Conservation (phyloP, 1,140 invertebrate genomes). For the Radopholus similis region DNA sequence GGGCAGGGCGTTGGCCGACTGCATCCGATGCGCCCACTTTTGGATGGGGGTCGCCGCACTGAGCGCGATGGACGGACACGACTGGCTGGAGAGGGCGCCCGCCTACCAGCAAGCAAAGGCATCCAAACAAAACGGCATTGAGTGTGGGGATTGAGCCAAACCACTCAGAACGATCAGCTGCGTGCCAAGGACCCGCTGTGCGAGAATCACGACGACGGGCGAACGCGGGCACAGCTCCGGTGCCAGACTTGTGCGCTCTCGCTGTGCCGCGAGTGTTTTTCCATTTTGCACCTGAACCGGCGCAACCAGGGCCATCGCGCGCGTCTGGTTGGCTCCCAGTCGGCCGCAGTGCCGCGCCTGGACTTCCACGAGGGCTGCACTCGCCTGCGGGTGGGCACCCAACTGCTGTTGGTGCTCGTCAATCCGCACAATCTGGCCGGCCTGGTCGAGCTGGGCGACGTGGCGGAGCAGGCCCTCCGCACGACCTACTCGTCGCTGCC, state of each 20-base stretch:
- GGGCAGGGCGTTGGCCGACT: neutral
- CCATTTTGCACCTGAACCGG: slow-evolving; percentile 84
- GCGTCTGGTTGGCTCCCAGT: slow-evolving; percentile 31
- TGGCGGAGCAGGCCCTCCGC: too few relatives aligned
- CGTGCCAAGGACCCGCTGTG: slow-evolving; percentile 68
- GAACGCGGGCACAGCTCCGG: slow-evolving; percentile 83
- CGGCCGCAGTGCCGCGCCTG: slow-evolving; percentile 29
- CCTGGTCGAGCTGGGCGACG: slow-evolving; percentile 80
- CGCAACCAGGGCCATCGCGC: slow-evolving; percentile 66
- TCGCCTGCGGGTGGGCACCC: slow-evolving; percentile 40
- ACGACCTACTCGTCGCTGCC: too few relatives aligned
- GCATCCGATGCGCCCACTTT: slow-evolving; percentile 21
- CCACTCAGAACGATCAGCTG: slow-evolving; percentile 66
- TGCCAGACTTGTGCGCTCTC: slow-evolving; percentile 80
- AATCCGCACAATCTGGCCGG: slow-evolving; percentile 87
- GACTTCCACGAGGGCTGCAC: slow-evolving; percentile 59
- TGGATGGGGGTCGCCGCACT: slow-evolving; percentile 89
- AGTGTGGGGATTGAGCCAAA: too few relatives aligned
- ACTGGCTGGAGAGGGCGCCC: slow-evolving; percentile 66
- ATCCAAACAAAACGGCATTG: slow-evolving; percentile 63
- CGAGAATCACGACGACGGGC: slow-evolving; percentile 91
- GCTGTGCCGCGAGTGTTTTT: slow-evolving; percentile 84
- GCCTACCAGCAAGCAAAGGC: slow-evolving; percentile 69
- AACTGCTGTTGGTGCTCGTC: slow-evolving; percentile 74
- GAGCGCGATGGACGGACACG: slow-evolving; percentile 68